These are phyloP conservation scores for Spinus pinus DNA, from an alignment of 2,797 vertebrate genomes.

Conservation along the genomic window DNA sequence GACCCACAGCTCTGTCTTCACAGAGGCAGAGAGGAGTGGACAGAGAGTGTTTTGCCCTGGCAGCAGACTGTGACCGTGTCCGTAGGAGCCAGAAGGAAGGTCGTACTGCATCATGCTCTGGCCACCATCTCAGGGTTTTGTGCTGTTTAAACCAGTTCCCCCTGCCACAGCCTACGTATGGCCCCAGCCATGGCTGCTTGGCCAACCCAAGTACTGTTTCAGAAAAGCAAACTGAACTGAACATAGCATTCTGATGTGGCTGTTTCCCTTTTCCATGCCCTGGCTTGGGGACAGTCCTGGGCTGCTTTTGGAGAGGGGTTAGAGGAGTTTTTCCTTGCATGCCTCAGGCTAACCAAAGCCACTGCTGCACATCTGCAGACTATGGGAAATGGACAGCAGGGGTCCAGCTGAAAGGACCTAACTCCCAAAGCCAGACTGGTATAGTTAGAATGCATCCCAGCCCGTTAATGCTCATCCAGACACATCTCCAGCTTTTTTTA, in stretches of 20 bases:
- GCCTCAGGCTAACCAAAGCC: background rate
- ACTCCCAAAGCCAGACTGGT: background rate
- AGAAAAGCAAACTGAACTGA: background rate
- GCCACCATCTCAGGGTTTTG: background rate
- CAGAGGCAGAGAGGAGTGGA: background rate
- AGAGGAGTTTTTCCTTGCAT: background rate
- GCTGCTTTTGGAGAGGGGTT: background rate
- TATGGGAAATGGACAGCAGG: background rate
- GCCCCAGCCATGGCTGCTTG: background rate
- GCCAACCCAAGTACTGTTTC: background rate
- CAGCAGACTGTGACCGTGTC: fast-evolving
- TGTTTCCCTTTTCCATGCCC: background rate
- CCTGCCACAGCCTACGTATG: fast-evolving
- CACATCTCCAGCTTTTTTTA: background rate
- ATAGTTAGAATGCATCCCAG: background rate
- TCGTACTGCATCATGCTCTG: fast-evolving
- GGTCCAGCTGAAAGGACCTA: background rate
- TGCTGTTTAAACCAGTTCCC: background rate
- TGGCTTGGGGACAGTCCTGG: background rate
- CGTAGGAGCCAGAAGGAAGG: background rate
- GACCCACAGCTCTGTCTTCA: background rate
- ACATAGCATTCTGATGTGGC: fast-evolving
- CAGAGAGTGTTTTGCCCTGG: background rate
- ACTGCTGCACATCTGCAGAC: background rate
- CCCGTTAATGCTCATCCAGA: background rate